These are phyloP conservation scores for Furcula furcula DNA, from an alignment of 2,888 invertebrate genomes.

Conservation along the genomic window DNA sequence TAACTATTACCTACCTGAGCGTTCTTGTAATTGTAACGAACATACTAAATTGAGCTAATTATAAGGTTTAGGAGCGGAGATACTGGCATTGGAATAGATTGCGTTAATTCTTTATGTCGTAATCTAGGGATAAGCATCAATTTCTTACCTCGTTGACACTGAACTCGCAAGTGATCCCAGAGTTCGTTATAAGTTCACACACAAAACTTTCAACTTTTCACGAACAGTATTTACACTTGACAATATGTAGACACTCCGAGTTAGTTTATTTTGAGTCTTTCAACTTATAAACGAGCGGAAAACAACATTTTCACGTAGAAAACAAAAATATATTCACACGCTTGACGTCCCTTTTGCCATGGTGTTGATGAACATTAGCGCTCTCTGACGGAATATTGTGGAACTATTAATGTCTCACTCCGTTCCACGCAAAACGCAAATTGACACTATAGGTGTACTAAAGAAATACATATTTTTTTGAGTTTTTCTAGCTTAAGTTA, in stretches of 20 bases:
- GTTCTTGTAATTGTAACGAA: constrained; percentile 30
- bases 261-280: constrained; percentile 57
- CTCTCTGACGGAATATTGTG: constrained; percentile 42
- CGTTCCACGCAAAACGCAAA: constrained; percentile 28
- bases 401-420: constrained; percentile 30
- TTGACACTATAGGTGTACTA: background rate
- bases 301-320: constrained; percentile 69
- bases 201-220: constrained; percentile 68
- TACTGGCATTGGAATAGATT: constrained; percentile 38
- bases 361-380: constrained; percentile 66
- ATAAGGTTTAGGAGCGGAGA: constrained; percentile 24
- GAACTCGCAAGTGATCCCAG: constrained; percentile 74
- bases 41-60: constrained; percentile 35
- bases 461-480: no score
- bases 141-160: constrained; percentile 82
- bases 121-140: constrained; percentile 65
- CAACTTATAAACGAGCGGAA: constrained; percentile 65
- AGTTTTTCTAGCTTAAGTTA: no score
- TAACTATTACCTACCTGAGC: constrained; percentile 67
- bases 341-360: constrained; percentile 75
- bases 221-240: constrained; percentile 50
- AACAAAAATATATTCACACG: constrained; percentile 75
- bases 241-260: constrained; percentile 49
- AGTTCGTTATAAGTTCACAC: constrained; percentile 78
- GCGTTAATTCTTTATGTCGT: constrained; percentile 62